Percentiles rank a stretch among this genome's conserved stretches.
Conservation (phyloP, 2,888 invertebrate genomes). For the Acleris cristana region DNA sequence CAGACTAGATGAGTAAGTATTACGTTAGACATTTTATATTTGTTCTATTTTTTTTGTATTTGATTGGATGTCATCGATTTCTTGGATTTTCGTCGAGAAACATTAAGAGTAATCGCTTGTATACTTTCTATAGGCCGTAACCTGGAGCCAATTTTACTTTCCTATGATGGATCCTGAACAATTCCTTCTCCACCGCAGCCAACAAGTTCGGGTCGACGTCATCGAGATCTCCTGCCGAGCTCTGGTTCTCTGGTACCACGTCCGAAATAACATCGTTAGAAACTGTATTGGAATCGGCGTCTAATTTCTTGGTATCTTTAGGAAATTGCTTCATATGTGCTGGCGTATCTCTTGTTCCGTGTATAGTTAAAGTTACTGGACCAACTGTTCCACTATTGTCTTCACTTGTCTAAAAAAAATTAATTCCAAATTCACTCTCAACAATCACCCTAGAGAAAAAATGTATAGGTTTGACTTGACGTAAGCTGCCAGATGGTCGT, state of each 20-base stretch:
- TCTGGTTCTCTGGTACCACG: slow-evolving; percentile 53
- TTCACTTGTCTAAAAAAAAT: slow-evolving; percentile 61
- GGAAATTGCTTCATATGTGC: slow-evolving; percentile 83
- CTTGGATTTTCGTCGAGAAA: background rate
- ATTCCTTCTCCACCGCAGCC: slow-evolving; percentile 64
- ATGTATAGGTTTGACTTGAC: no score
- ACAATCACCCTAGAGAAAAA: no score
- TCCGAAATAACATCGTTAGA: slow-evolving; percentile 48
- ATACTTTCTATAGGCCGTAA: slow-evolving; percentile 8
- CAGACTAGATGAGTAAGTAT: slow-evolving; percentile 11
- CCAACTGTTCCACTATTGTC: slow-evolving; percentile 85
- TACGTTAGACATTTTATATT: background rate
- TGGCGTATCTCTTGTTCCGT: slow-evolving; percentile 88
- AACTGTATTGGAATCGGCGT: slow-evolving; percentile 46
- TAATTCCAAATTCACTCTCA: slow-evolving; percentile 13
- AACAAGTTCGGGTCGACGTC: slow-evolving; percentile 55
- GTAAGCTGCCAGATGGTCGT: no score
- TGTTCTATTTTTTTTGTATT: background rate
- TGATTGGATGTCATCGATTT: background rate
- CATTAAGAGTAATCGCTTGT: background rate
- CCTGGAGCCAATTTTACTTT: slow-evolving; percentile 41
- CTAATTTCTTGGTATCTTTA: slow-evolving; percentile 39
- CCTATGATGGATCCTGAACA: slow-evolving; percentile 68
- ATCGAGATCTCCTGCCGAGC: slow-evolving; percentile 45
- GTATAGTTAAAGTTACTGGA: slow-evolving; percentile 85